Percentiles rank a stretch among this genome's conserved stretches.
phyloP scores from a whole-genome alignment of 2,797 vertebrate species.

The Muscicapa striata region DNA sequence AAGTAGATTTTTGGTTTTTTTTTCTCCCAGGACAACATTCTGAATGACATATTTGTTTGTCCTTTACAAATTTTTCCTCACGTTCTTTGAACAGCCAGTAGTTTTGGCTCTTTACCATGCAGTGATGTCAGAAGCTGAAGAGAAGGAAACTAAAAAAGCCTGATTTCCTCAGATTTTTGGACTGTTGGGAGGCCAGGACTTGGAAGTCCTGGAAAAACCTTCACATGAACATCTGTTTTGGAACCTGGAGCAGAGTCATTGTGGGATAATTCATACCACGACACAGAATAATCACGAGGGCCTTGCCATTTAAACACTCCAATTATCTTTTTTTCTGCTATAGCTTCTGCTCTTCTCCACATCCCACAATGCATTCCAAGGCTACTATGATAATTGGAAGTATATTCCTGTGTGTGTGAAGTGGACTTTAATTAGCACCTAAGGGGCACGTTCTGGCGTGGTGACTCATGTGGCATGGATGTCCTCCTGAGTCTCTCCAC shows the following conservation, averaged over 20 bases:
- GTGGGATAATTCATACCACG: neutral
- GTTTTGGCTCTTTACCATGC: neutral
- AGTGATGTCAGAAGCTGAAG: neutral
- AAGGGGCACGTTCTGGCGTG: neutral
- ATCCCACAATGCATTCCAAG: slow-evolving; percentile 22
- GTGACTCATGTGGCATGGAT: neutral
- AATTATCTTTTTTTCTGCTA: slow-evolving; percentile 43
- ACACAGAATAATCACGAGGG: neutral
- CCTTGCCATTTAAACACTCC: neutral
- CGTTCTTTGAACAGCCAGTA: neutral
- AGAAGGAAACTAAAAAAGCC: neutral
- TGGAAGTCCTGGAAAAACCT: neutral
- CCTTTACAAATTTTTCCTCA: neutral
- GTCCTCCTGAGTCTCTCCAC: neutral
- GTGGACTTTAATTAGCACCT: slow-evolving; percentile 47
- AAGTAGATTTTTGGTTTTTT: neutral
- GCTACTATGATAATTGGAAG: slow-evolving; percentile 37
- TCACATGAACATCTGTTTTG: neutral
- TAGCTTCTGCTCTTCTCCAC: slow-evolving; percentile 13
- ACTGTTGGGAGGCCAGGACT: neutral
- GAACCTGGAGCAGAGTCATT: neutral
- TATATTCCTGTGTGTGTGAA: neutral
- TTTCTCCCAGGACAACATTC: neutral
- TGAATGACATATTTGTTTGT: neutral
- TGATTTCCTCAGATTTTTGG: neutral